Evolutionary conservation across 2,888 invertebrate species (phyloP), one percentile per base, ranked within the genome.

Genomic region (Xanthorhoe spadicearia): DNA sequence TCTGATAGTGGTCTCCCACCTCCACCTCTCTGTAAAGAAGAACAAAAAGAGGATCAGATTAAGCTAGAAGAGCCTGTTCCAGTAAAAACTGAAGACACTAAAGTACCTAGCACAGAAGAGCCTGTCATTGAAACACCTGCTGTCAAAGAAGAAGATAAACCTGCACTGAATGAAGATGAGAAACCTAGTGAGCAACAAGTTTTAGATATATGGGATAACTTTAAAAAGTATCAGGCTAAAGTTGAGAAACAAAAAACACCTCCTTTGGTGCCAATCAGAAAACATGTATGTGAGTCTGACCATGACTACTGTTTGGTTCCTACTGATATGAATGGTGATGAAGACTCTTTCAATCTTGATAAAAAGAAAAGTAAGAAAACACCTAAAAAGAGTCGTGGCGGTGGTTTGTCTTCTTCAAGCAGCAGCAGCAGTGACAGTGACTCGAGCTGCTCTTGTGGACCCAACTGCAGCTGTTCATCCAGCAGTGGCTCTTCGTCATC

Each of bases 401-500:
- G 87, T 52, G 89, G 84, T 35, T 88, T 94, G 69, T 95, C 96
- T 18, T 96, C 96, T 0, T 96, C 96, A 0, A 96, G 96, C 79
- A 95, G 95, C 76, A 96, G 96, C 18, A 96, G 96, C 70, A 96
- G 96, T 74, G 96, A 96, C 76, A 96, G 96, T 70, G 90, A 90
- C 76, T 96, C 97, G 0, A 96, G 96, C 79, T 97, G 97, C 80
- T 96, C 96, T 0, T 97, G 97, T 81, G 96, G 96, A 3, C 95
- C 96, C 0, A 97, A 97, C 81, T 97, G 97, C 79, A 97, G 97
- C 71, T 97, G 97, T 82, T 96, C 96, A 6, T 95, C 96, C 57
- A 95, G 95, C 61, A 95, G 95, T 65, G 95, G 94, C 58, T 96
- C 96, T 0, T 95, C 94, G 5, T 95, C 95, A 61, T 95, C 95